Evolutionary conservation across 2,113 vertebrate genomes (phyloP).

Genomic region (Arizona elegans): DNA sequence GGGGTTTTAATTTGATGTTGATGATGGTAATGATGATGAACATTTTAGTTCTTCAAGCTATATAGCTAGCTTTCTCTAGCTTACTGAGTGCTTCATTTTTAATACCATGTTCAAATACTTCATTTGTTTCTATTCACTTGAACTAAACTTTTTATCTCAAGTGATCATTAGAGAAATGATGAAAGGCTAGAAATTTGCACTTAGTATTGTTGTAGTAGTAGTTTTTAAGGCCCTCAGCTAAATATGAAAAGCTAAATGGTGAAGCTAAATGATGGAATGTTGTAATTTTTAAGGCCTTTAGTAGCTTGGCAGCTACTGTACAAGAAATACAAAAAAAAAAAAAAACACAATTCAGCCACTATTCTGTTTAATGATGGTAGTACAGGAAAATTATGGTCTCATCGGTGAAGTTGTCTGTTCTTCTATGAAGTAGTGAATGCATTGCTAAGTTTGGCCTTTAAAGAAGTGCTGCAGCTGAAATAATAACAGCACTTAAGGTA

Average conservation of each 20-base stretch:
- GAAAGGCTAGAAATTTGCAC: neutral
- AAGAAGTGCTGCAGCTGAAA: neutral
- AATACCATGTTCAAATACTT: neutral
- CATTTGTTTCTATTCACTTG: neutral
- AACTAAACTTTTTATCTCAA: neutral
- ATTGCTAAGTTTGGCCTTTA: neutral
- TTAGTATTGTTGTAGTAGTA: neutral
- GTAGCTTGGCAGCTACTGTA: neutral
- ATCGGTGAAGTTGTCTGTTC: neutral
- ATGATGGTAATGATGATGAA: neutral
- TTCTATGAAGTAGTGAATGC: neutral
- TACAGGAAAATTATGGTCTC: neutral
- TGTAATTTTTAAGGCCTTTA: neutral
- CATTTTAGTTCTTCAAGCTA: neutral
- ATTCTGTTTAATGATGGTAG: neutral
- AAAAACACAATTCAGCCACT: too few species aligned
- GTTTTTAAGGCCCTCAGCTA: neutral
- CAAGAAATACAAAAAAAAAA: neutral
- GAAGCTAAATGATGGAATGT: neutral
- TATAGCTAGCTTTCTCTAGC: neutral
- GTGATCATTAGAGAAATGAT: neutral
- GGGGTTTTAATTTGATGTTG: neutral
- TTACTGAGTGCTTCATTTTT: neutral
- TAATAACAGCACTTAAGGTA: neutral
- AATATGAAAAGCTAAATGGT: neutral